Percentiles rank a stretch among this genome's conserved stretches.
phyloP scores from a whole-genome alignment of 2,888 invertebrate species.

The Dasypogon diadema region DNA sequence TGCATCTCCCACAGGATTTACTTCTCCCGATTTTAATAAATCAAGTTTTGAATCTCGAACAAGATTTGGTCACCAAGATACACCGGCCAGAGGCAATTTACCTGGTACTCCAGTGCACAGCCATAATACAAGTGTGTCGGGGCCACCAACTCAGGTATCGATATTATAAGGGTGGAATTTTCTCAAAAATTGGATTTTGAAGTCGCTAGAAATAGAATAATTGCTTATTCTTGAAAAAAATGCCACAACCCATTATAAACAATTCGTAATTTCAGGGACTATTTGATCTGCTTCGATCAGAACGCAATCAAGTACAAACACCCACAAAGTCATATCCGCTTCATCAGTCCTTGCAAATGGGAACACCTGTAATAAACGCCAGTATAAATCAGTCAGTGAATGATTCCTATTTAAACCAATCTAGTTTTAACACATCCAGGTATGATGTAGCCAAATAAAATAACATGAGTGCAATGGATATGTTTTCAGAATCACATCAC shows the following conservation, averaged over 20 bases:
- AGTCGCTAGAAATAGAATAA: too few species aligned
- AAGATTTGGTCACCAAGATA: slow-evolving; percentile 64
- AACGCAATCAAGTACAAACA: slow-evolving; percentile 61
- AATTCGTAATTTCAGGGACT: slow-evolving; percentile 59
- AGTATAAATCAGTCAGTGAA: slow-evolving; percentile 47
- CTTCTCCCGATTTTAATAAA: slow-evolving; percentile 70
- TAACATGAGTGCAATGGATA: too few species aligned
- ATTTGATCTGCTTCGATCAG: slow-evolving; percentile 64
- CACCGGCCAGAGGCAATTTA: slow-evolving; percentile 57
- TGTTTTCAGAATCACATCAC: slow-evolving; percentile 54
- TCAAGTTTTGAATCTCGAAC: slow-evolving; percentile 69
- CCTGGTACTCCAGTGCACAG: slow-evolving; percentile 60
- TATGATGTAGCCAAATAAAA: too few species aligned
- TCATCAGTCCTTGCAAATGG: slow-evolving; percentile 58
- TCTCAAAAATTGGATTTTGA: background rate
- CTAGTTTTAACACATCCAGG: slow-evolving; percentile 58
- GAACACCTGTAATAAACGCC: slow-evolving; percentile 54
- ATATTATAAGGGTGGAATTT: too few species aligned
- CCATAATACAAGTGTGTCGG: slow-evolving; percentile 61
- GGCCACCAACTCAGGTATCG: slow-evolving; percentile 64
- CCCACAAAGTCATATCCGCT: slow-evolving; percentile 58
- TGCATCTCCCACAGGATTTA: slow-evolving; percentile 69
- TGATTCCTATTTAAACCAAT: slow-evolving; percentile 60
- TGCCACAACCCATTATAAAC: too few species aligned
- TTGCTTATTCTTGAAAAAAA: too few species aligned